Evolutionary conservation across 2,888 invertebrate genomes (phyloP).

Genomic region (Cotesia congregata): DNA sequence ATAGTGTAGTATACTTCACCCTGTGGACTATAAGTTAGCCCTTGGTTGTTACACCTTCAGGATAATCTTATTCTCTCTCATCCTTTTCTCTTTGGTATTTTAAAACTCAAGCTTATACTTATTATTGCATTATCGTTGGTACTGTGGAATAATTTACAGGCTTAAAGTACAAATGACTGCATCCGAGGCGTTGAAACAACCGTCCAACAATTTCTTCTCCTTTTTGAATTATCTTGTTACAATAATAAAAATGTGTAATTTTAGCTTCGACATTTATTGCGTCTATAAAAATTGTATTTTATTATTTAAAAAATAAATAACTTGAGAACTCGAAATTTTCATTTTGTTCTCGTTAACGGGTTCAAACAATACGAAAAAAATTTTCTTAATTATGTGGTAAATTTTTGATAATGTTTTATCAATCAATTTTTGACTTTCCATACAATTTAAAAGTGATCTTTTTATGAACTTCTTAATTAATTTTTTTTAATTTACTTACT

Average conservation of each 20-base stretch:
- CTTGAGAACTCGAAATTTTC: no score
- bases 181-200: neutral
- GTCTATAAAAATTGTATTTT: no score
- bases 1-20: neutral
- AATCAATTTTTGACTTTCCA: no score
- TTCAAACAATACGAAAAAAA: no score
- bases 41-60: neutral
- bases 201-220: neutral
- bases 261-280: neutral
- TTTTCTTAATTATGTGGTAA: no score
- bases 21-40: slow-evolving; percentile 54
- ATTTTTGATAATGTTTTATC: no score
- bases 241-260: slow-evolving; percentile 33
- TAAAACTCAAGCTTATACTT: slow-evolving; percentile 53
- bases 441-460: no score
- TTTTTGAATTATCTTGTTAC: slow-evolving; percentile 23
- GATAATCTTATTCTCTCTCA: neutral
- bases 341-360: no score
- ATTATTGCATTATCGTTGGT: slow-evolving; percentile 61
- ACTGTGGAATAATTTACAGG: slow-evolving; percentile 38
- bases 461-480: no score
- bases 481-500: no score
- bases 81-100: neutral
- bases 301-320: no score
- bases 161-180: neutral